Conservation (phyloP, 2,797 vertebrate genomes). For the Lates japonicus region DNA sequence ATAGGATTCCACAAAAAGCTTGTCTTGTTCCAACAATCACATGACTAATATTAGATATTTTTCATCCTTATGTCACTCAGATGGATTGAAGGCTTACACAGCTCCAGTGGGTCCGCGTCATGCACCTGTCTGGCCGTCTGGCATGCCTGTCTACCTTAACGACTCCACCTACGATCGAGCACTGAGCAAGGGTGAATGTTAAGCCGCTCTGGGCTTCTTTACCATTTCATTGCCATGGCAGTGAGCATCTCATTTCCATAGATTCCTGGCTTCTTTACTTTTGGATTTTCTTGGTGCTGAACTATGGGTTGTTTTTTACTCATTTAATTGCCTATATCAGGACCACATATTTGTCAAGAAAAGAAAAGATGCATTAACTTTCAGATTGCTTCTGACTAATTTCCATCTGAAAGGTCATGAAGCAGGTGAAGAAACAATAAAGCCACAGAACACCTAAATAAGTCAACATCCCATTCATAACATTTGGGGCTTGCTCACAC, state of each 20-base stretch:
- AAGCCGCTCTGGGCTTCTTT: background rate
- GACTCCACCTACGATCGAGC: conserved; percentile 95
- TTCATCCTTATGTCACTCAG: conserved; percentile 71
- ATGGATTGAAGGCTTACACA: conserved; percentile 92
- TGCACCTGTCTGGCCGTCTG: conserved; percentile 89
- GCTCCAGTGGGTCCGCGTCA: conserved; percentile 91
- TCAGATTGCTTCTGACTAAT: no score
- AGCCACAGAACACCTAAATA: no score
- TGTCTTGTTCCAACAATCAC: conserved; percentile 20
- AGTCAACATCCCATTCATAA: no score
- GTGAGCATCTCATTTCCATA: conserved; percentile 26
- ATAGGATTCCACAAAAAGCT: background rate
- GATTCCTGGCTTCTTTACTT: conserved; percentile 14
- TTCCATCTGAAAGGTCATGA: no score
- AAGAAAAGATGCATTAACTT: no score
- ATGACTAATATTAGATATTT: conserved; percentile 13
- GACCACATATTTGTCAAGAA: no score
- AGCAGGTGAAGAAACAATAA: no score
- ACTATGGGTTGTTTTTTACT: no score
- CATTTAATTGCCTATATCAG: no score
- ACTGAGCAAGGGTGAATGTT: conserved; percentile 87
- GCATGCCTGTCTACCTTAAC: conserved; percentile 88
- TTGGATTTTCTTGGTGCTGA: conserved; percentile 6
- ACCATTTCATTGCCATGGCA: conserved; percentile 38
- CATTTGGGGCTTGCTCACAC: no score